phyloP scores from a whole-genome alignment of 2,113 vertebrate genomes.

The Hemiscyllium ocellatum region DNA sequence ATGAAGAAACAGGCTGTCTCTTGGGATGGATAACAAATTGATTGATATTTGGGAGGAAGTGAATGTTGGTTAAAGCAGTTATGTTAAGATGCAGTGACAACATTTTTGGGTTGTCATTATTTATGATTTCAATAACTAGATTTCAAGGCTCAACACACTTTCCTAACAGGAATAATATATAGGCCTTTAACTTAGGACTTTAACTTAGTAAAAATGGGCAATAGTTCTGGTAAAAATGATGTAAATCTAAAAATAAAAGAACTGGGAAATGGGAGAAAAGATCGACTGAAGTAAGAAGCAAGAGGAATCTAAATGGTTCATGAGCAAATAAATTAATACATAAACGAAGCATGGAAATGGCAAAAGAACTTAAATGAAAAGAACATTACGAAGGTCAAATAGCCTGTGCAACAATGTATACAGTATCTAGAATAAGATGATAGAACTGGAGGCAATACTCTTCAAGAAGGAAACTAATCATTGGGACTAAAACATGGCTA shows the following conservation, averaged over 20 bases:
- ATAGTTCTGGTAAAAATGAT: too few species aligned
- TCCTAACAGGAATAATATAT: too few species aligned
- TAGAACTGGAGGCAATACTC: too few species aligned
- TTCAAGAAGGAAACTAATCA: background rate
- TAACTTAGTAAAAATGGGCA: too few species aligned
- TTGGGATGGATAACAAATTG: background rate
- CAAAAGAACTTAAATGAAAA: background rate
- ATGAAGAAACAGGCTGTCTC: background rate
- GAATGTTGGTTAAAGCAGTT: background rate
- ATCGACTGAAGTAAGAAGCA: background rate
- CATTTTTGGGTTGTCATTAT: too few species aligned
- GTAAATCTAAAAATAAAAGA: too few species aligned
- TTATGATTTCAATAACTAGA: background rate
- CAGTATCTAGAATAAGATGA: too few species aligned
- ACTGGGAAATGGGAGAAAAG: too few species aligned
- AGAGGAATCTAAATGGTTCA: background rate
- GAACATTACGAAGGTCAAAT: too few species aligned
- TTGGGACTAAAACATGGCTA: background rate
- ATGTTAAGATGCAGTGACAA: background rate
- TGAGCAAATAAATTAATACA: background rate
- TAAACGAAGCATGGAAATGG: background rate
- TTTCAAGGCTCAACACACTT: background rate
- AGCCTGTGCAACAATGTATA: background rate
- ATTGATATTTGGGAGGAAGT: background rate
- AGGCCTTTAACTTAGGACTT: too few species aligned